Conservation (phyloP, 2,113 vertebrate genomes). For the Xiphorhynchus elegans region DNA sequence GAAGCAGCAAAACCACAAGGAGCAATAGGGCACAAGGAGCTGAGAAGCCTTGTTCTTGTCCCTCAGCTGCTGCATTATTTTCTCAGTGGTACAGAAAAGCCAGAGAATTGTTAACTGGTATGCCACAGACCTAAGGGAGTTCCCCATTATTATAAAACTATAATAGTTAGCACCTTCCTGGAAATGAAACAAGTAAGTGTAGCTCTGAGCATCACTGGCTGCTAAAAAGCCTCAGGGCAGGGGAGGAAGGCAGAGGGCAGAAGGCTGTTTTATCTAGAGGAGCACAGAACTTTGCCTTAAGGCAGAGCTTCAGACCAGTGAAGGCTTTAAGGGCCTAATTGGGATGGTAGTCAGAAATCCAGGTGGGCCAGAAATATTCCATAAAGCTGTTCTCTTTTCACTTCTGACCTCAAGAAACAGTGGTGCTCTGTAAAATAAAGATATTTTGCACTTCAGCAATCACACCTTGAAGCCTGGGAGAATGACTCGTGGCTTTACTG, state of each 20-base stretch:
- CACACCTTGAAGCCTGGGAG: not conserved
- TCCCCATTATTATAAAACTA: not conserved
- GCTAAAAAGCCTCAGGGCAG: not conserved
- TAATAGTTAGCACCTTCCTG: not conserved
- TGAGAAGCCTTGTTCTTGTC: not conserved
- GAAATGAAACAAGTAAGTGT: not conserved
- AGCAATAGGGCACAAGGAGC: not conserved
- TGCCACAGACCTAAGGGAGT: rapidly evolving
- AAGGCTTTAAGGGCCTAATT: not conserved
- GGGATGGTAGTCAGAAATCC: not conserved
- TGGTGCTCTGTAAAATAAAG: not conserved
- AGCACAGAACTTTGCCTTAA: not conserved
- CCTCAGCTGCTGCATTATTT: not conserved
- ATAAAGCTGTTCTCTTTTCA: not conserved
- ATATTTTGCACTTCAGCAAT: not conserved
- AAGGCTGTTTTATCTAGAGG: not conserved
- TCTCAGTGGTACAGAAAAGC: not conserved
- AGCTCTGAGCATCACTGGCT: not conserved
- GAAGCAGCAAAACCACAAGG: not conserved
- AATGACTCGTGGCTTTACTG: not conserved
- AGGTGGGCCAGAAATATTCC: not conserved
- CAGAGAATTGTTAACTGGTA: not conserved
- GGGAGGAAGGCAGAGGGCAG: not conserved
- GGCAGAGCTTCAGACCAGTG: not conserved
- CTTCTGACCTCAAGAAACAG: not conserved